Percentiles rank a stretch among this genome's conserved stretches.
Conservation (phyloP, 2,888 invertebrate species). For the Zele albiditarsus region DNA sequence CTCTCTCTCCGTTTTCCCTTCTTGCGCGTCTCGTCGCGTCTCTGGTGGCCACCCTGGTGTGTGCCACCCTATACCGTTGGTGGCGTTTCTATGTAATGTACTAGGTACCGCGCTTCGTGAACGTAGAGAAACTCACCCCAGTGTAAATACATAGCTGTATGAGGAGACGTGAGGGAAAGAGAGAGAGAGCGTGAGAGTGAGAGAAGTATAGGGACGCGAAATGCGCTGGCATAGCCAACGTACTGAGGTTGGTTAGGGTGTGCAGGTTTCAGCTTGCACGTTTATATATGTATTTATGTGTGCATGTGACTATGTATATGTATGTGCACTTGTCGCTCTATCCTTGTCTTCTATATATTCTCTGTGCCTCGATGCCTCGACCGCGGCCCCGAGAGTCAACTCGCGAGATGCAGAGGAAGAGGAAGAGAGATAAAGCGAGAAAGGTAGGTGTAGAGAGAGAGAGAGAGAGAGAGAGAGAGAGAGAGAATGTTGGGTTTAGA, state of each 20-base stretch:
- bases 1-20: conserved; percentile 44
- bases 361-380: conserved; percentile 36
- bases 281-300: background rate
- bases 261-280: conserved; percentile 42
- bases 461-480: conserved; percentile 47
- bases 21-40: conserved; percentile 34
- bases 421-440: conserved; percentile 50
- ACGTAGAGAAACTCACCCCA: conserved; percentile 58
- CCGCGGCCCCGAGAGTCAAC: conserved; percentile 57
- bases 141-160: conserved; percentile 66
- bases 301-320: background rate
- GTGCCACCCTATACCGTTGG: conserved; percentile 50
- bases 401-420: conserved; percentile 54
- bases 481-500: conserved; percentile 23
- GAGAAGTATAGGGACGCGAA: conserved; percentile 16
- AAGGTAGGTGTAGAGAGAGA: too few relatives aligned
- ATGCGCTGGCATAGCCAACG: conserved; percentile 32
- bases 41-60: conserved; percentile 39
- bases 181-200: background rate
- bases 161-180: conserved; percentile 53
- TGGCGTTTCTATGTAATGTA: conserved; percentile 55
- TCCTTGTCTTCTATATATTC: conserved; percentile 33
- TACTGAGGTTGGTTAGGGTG: conserved; percentile 25
- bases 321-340: conserved; percentile 19
- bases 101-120: conserved; percentile 56